phyloP scores from a whole-genome alignment of 2,888 invertebrate genomes.

The Sicus ferrugineus region DNA sequence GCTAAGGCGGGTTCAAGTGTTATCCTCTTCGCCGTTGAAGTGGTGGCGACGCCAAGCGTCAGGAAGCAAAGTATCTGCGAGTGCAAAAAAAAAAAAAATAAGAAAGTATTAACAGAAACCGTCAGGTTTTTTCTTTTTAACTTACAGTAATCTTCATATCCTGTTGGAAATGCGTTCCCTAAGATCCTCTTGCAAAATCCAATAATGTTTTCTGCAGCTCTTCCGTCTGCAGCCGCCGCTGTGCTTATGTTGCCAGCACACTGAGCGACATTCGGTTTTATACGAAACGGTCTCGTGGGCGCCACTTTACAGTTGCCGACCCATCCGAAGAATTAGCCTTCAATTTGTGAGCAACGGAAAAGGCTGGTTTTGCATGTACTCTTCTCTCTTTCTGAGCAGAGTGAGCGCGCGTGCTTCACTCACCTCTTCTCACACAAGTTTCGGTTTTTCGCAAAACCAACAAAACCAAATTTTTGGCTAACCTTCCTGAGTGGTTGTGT shows the following conservation, averaged over 20 bases:
- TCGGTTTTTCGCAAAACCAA: neutral
- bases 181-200: neutral
- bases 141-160: conserved; percentile 22
- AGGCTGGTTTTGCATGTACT: neutral
- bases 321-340: neutral
- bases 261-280: conserved; percentile 20
- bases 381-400: neutral
- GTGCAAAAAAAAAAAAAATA: neutral
- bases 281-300: neutral
- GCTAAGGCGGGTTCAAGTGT: too few species aligned
- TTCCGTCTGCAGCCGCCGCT: conserved; percentile 1
- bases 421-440: neutral
- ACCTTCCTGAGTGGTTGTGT: neutral
- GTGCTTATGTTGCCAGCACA: conserved; percentile 19
- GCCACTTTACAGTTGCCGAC: neutral
- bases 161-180: neutral
- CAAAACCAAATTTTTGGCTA: neutral
- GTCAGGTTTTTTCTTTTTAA: neutral
- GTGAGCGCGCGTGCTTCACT: neutral
- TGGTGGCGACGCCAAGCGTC: conserved; percentile 26
- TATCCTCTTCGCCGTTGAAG: conserved; percentile 33
- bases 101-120: neutral
- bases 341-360: conserved; percentile 27
- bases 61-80: conserved; percentile 31
- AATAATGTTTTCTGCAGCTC: neutral